Conservation (phyloP, 2,797 vertebrate genomes). For the Lemur catta region DNA sequence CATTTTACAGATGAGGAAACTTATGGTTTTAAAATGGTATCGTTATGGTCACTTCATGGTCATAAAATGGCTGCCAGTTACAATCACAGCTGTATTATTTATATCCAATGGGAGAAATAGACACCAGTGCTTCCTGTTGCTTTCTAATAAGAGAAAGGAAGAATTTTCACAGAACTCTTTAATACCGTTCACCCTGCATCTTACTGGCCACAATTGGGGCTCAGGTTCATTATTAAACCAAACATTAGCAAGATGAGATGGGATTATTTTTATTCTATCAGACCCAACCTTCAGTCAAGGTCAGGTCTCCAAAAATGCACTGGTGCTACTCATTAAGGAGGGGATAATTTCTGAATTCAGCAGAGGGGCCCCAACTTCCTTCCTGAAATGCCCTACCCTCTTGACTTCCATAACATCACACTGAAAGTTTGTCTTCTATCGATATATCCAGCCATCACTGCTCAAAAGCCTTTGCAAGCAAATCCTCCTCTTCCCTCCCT, state of each 20-base stretch:
- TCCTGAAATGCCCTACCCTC: background rate
- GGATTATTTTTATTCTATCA: background rate
- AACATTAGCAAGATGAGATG: background rate
- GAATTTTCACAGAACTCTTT: background rate
- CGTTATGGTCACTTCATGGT: background rate
- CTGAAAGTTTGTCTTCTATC: background rate
- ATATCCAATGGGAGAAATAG: background rate
- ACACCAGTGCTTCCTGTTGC: background rate
- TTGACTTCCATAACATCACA: background rate
- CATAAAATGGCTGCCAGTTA: background rate
- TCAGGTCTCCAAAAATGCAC: background rate
- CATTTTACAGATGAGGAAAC: conserved; percentile 21
- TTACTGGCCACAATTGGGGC: background rate
- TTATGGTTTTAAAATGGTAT: background rate
- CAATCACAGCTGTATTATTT: background rate
- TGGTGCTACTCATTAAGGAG: background rate
- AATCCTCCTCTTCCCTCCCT: background rate
- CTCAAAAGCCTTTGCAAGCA: background rate
- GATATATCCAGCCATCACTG: background rate
- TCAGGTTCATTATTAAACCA: background rate
- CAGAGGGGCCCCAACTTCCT: background rate
- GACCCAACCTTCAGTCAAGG: background rate
- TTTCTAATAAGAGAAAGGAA: background rate
- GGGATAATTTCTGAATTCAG: background rate
- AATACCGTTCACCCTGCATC: background rate